Percentiles rank a stretch among this genome's conserved stretches.
Conservation (phyloP, 2,888 invertebrate genomes). For the Dasysyrphus tricinctus region DNA sequence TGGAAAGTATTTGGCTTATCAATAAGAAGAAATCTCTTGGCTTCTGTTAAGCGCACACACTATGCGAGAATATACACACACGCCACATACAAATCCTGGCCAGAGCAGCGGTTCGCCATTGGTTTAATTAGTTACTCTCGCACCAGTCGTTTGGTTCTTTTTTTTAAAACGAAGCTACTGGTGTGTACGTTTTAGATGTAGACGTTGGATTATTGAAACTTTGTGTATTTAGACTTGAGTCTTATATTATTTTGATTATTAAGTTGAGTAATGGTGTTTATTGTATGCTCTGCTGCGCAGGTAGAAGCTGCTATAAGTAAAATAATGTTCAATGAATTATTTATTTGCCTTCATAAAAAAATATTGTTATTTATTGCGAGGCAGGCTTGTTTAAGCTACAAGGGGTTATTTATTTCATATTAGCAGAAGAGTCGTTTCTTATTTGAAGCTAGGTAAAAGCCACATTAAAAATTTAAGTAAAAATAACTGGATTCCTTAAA, state of each 20-base stretch:
- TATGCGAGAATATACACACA: neutral
- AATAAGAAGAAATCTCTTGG: slow-evolving; percentile 49
- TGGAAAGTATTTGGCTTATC: slow-evolving; percentile 63
- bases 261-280: neutral
- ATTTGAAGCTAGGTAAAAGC: too few species aligned
- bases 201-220: neutral
- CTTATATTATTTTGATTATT: neutral
- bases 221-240: neutral
- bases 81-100: slow-evolving; percentile 33
- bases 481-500: too few species aligned
- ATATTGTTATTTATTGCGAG: too few species aligned
- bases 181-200: neutral
- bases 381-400: too few species aligned
- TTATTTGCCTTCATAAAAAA: neutral
- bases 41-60: slow-evolving; percentile 56
- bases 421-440: too few species aligned
- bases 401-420: too few species aligned
- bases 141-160: neutral
- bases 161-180: neutral
- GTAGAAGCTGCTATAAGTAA: neutral
- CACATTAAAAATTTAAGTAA: too few species aligned
- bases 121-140: slow-evolving; percentile 60
- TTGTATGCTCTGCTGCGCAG: neutral
- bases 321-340: neutral
- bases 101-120: slow-evolving; percentile 41